Evolutionary conservation across 1,140 invertebrate species (phyloP).

Genomic region (Meloidogyne chitwoodi): DNA sequence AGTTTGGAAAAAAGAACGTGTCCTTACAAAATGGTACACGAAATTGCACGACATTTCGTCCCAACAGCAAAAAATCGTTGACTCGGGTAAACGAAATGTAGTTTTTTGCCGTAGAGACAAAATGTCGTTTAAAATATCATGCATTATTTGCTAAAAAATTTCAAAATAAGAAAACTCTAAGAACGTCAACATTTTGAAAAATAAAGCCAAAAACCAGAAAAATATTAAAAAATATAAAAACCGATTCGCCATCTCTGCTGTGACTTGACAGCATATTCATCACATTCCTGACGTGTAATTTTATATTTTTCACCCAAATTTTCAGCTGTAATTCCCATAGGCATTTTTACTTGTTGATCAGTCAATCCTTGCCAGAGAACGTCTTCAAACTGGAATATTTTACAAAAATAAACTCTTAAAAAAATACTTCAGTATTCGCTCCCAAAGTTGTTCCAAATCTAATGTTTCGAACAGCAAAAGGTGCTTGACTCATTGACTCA

Average conservation of each 20-base stretch:
- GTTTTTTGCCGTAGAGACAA: too few species aligned
- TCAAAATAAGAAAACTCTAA: too few species aligned
- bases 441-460: conserved; percentile 87
- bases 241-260: conserved; percentile 64
- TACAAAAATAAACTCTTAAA: not conserved
- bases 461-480: conserved; percentile 78
- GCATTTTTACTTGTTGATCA: conserved; percentile 81
- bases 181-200: too few species aligned
- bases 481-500: conserved; percentile 93
- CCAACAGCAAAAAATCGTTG: too few species aligned
- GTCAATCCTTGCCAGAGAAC: conserved; percentile 83
- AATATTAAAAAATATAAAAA: conserved; percentile 17
- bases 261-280: conserved; percentile 80
- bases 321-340: conserved; percentile 95
- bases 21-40: too few species aligned
- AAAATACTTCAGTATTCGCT: conserved; percentile 65
- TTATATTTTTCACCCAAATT: conserved; percentile 87
- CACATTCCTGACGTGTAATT: conserved; percentile 78
- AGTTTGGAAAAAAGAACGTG: too few species aligned
- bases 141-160: conserved; percentile 77
- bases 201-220: not conserved
- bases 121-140: conserved; percentile 81
- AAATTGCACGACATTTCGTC: too few species aligned
- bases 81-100: too few species aligned
- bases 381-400: conserved; percentile 74